phyloP scores from a whole-genome alignment of 2,888 invertebrate species.

The Drosophila cognata region DNA sequence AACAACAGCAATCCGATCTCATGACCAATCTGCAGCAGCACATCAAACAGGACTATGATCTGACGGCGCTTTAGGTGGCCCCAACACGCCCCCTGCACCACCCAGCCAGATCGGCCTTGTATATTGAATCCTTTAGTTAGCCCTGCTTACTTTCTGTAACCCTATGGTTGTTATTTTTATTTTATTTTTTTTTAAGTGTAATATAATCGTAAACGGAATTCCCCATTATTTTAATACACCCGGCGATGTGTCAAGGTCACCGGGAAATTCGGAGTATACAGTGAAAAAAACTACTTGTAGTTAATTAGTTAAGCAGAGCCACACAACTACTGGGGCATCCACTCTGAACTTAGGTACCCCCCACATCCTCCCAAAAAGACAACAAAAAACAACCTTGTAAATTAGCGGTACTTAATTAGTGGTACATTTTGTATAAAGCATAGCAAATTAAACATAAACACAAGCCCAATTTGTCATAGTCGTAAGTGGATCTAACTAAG shows the following conservation, averaged over 20 bases:
- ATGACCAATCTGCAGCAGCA: slow-evolving; percentile 85
- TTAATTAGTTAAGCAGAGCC: slow-evolving; percentile 73
- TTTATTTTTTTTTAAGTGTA: slow-evolving; percentile 14
- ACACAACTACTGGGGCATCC: slow-evolving; percentile 46
- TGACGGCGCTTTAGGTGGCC: slow-evolving; percentile 89
- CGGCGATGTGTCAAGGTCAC: slow-evolving; percentile 10
- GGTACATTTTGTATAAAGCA: slow-evolving; percentile 71
- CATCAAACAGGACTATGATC: slow-evolving; percentile 95
- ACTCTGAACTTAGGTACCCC: slow-evolving; percentile 5
- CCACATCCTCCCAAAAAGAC: not conserved
- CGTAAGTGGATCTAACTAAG: slow-evolving; percentile 54
- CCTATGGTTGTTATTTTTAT: slow-evolving; percentile 3
- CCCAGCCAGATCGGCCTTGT: slow-evolving; percentile 29
- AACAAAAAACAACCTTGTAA: slow-evolving; percentile 48
- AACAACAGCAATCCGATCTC: slow-evolving; percentile 81
- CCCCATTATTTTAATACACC: slow-evolving; percentile 40
- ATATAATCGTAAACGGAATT: slow-evolving; percentile 18
- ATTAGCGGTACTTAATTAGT: slow-evolving; percentile 73
- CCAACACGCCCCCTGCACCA: not conserved
- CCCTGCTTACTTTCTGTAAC: slow-evolving; percentile 32
- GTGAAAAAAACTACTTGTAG: slow-evolving; percentile 79
- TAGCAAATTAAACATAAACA: slow-evolving; percentile 59
- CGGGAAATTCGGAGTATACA: slow-evolving; percentile 83
- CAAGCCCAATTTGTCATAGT: slow-evolving; percentile 71
- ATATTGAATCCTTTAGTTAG: slow-evolving; percentile 60